Evolutionary conservation across 2,888 invertebrate species (phyloP), one percentile per base, ranked within the genome.

Genomic region (Lysandra bellargus): DNA sequence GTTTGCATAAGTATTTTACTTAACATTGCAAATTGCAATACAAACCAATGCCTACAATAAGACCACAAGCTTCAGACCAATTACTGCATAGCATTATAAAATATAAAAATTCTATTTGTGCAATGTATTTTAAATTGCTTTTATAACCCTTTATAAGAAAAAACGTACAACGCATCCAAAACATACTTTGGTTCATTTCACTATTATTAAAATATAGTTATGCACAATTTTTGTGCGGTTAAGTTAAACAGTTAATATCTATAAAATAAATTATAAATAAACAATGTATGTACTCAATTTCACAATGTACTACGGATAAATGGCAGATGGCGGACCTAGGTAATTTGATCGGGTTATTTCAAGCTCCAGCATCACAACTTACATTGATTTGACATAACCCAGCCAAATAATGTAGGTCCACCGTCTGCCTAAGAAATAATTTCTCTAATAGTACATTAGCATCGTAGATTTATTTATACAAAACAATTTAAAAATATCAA

Each of bases 131-230:
- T 12, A 23, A 40, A 9, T 23, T 64, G 4, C 30, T 64, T 64
- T 30, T 30, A 64, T 30, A 64, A 4, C 61, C 14, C 14, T 57
- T 57, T 72, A 78, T 78, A 61, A 75, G 60, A 69, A 64, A 23
- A 64, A 78, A 78, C 73, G 53, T 78, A 80, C 12, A 78, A 49
- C 74, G 61, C 44, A 73, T 78, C 78, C 74, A 80, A 73, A 69
- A 40, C 53, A 76, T 12, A 64, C 64, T 64, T 64, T 64, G 64
- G 30, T 64, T 30, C 23, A 64, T 64, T 64, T 64, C 30, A 30
- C 23, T 64, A 64, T 64, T 30, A 64, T 30, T 23, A 12, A 64
- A 64, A 64, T 64, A 64, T 30, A 64, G 64, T 64, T 64, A 30
- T 64, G 30, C 64, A 64, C 64, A 64, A 23, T 64, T 64, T 64